These are phyloP conservation scores for Gracilinanus agilis DNA, from an alignment of 2,113 vertebrate species.

Conservation along the genomic window DNA sequence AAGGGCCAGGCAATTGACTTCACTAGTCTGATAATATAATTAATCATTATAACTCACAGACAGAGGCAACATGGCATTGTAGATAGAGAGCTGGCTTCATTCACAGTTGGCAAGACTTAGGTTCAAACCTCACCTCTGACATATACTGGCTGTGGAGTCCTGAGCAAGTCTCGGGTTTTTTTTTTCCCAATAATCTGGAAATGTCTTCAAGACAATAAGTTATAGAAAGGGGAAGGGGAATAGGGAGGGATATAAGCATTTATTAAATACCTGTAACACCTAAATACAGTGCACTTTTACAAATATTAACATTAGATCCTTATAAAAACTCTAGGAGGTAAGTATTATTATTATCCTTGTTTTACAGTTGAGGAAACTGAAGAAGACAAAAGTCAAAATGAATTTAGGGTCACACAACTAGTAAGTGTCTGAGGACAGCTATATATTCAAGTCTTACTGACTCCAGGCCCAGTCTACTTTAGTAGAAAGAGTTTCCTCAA, in stretches of 20 bases:
- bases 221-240: not conserved
- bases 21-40: not conserved
- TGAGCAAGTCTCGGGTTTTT: not conserved
- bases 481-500: not conserved
- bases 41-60: not conserved
- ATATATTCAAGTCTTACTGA: not conserved
- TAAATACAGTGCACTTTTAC: not conserved
- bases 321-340: not conserved
- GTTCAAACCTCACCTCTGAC: not conserved
- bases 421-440: not conserved
- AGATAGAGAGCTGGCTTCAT: not conserved
- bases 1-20: not conserved
- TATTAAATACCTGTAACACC: not conserved
- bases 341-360: not conserved
- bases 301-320: not conserved
- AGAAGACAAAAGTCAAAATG: not conserved
- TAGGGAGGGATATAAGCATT: not conserved
- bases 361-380: not conserved
- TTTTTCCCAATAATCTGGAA: not conserved
- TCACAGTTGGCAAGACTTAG: not conserved
- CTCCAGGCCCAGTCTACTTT: not conserved
- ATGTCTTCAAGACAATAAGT: not conserved
- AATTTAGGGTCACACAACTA: not conserved
- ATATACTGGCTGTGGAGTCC: not conserved
- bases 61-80: not conserved